Evolutionary conservation across 2,797 vertebrate genomes (phyloP).

Genomic region (Sebastes iracundus): DNA sequence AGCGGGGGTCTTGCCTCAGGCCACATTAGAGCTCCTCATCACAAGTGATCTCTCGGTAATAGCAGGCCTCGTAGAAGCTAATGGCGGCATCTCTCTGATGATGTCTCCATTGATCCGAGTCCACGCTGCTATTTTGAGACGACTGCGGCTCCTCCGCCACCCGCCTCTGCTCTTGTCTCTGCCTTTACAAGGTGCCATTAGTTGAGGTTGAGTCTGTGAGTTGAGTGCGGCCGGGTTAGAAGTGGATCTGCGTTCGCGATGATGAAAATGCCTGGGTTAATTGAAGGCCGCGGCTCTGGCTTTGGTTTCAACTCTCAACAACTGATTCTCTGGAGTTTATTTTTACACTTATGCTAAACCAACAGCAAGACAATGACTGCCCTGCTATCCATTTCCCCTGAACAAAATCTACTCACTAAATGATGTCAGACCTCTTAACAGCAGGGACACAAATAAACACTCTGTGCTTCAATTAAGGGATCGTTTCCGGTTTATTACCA

Average conservation of each 20-base stretch:
- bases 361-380: constrained; percentile 22
- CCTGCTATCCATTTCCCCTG: neutral
- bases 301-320: constrained; percentile 24
- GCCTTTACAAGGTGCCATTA: constrained; percentile 61
- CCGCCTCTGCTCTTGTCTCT: constrained; percentile 30
- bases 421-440: neutral
- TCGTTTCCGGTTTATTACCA: neutral
- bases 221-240: constrained; percentile 30
- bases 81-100: constrained; percentile 59
- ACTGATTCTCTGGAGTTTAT: constrained; percentile 29
- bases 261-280: constrained; percentile 45
- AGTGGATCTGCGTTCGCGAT: constrained; percentile 29
- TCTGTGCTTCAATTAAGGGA: neutral
- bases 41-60: constrained; percentile 51
- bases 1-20: constrained; percentile 52
- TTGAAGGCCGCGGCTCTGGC: constrained; percentile 39
- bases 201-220: constrained; percentile 33
- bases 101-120: constrained; percentile 55
- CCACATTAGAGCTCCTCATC: constrained; percentile 60
- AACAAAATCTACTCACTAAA: neutral
- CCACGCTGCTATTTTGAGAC: constrained; percentile 44
- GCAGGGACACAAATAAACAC: neutral
- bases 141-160: neutral
- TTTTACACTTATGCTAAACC: constrained; percentile 19
- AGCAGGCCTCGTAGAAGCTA: constrained; percentile 48